These are phyloP conservation scores for Pardosa pseudoannulata DNA, from an alignment of 2,888 invertebrate species.

Conservation along the genomic window DNA sequence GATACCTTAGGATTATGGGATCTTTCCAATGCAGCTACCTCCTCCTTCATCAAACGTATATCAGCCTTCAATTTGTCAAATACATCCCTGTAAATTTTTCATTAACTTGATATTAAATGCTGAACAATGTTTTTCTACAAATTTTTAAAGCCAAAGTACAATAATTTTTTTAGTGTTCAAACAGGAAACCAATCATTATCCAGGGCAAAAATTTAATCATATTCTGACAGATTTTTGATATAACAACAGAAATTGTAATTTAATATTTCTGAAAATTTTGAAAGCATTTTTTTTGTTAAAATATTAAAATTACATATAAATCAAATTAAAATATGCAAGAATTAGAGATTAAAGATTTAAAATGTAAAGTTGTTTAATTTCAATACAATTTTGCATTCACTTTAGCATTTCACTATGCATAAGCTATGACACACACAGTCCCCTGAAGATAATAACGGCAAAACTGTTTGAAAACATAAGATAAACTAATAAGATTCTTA, in stretches of 20 bases:
- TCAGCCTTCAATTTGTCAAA: constrained; percentile 98
- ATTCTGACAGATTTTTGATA: too few relatives aligned
- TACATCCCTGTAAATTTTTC: constrained; percentile 83
- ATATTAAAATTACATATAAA: too few relatives aligned
- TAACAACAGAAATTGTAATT: too few relatives aligned
- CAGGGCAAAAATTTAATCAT: background rate
- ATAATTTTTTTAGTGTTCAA: background rate
- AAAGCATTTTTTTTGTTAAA: too few relatives aligned
- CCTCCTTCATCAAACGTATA: constrained; percentile 95
- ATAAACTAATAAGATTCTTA: background rate
- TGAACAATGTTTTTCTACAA: background rate
- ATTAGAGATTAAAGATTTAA: too few relatives aligned
- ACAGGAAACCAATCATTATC: background rate
- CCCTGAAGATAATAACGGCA: background rate
- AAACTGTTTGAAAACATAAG: background rate
- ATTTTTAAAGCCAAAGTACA: background rate
- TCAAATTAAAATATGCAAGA: too few relatives aligned
- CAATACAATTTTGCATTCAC: too few relatives aligned
- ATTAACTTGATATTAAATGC: constrained; percentile 8
- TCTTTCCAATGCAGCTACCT: constrained; percentile 91
- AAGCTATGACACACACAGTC: too few relatives aligned
- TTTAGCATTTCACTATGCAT: too few relatives aligned
- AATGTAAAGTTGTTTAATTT: too few relatives aligned
- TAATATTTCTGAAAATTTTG: too few relatives aligned
- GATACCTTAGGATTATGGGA: constrained; percentile 88